Base-by-base conservation (phyloP, 2,888 invertebrate genomes). In the Caenorhabditis auriculariae region DNA sequence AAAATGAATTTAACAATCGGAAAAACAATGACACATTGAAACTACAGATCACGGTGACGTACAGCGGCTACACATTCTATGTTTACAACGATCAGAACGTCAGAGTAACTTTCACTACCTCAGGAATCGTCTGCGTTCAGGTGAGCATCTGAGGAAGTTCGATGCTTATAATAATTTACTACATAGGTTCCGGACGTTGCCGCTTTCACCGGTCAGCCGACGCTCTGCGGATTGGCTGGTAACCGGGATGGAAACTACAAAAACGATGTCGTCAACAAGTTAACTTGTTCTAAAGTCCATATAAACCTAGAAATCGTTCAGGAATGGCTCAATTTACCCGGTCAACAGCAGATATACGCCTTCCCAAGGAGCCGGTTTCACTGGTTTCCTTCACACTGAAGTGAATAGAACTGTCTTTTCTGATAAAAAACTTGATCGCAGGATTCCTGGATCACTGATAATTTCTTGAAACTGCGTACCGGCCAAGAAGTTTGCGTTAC, bases 191-290 rank as follows among this genome's bases (percentile, higher is more conserved):
- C 69, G n/a, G 75, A 76, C 42, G 62, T 70, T 23, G 65, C 69
- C 2, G 63, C 54, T 29, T 72, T 72, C 62, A 59, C 54, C 5
- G 75, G 75, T n/a, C 55, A 54, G 23, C 24, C 47, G 24, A 69
- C 67, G 7, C 60, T 76, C 6, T 76, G 76, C 37, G 76, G 76
- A 39, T 42, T 76, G 45, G 71, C 67, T 12, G 76, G 76, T 45
- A 75, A 72, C 47, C 60, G 71, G 24, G 72, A 76, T 49, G 64
- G 65, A 44, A 63, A 60, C 45, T 68, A 63, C 54, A 46, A 53
- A 37, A 65, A 76, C 53, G 76, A 76, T 32, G 65, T 70, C 17
- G 57, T 56, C 4, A 52, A 59, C 35, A 42, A 41, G 49, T 66
- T 54, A n/a, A n/a, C n/a, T n/a, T n/a, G n/a, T n/a, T n/a, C n/a